phyloP scores from a whole-genome alignment of 2,113 vertebrate species.

The Hemicordylus capensis region DNA sequence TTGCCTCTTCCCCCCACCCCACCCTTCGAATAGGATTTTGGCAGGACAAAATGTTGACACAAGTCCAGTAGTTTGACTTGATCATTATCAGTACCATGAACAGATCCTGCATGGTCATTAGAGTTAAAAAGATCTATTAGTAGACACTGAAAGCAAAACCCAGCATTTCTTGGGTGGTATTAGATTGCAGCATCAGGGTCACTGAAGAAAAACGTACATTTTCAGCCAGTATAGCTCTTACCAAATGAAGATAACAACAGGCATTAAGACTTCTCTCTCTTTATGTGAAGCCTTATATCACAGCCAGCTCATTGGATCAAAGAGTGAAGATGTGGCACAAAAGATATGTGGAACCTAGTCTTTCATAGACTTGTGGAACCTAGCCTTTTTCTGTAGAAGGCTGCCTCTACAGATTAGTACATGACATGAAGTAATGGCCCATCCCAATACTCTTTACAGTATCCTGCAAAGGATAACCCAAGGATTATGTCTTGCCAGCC shows the following conservation, averaged over 20 bases:
- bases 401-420: background rate
- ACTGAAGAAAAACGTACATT: background rate
- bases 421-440: background rate
- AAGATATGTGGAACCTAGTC: background rate
- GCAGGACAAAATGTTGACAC: conserved; percentile 2
- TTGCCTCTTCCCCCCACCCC: background rate
- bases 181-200: background rate
- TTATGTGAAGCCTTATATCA: background rate
- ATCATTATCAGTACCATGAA: too few species aligned
- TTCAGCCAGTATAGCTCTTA: background rate
- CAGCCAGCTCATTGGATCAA: background rate
- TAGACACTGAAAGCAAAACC: too few species aligned
- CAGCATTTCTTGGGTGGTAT: background rate
- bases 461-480: background rate
- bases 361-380: too few species aligned
- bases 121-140: too few species aligned
- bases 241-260: background rate
- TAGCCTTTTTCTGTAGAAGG: background rate
- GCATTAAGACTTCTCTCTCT: background rate
- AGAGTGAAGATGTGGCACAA: background rate
- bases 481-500: background rate
- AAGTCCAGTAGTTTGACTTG: background rate
- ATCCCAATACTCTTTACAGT: background rate
- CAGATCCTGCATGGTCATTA: too few species aligned
- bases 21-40: conserved; percentile 10